phyloP scores from a whole-genome alignment of 1,140 invertebrate species.

The Pseudomyrmex gracilis region DNA sequence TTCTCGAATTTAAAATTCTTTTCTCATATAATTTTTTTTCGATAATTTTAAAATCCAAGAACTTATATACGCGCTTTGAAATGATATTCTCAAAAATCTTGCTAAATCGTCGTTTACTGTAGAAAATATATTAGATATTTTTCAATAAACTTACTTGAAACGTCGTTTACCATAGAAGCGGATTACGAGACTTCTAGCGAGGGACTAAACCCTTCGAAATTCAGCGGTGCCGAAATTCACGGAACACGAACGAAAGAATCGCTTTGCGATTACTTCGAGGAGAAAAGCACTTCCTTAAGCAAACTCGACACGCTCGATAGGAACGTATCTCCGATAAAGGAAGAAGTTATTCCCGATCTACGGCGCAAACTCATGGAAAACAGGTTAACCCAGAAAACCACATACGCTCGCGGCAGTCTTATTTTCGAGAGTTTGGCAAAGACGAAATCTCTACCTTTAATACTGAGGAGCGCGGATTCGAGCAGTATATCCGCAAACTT shows the following conservation, averaged over 20 bases:
- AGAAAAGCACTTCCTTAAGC: slow-evolving; percentile 12
- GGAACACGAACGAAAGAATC: not conserved
- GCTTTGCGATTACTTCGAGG: not conserved
- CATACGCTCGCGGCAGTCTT: not conserved
- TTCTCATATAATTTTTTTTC: not conserved
- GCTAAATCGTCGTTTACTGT: no score
- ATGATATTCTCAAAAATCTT: not conserved
- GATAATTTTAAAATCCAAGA: not conserved
- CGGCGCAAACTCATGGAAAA: not conserved
- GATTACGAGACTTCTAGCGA: slow-evolving; percentile 76
- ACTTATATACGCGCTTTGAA: not conserved
- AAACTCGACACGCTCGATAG: slow-evolving; percentile 9
- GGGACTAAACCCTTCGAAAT: slow-evolving; percentile 48
- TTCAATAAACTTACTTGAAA: no score
- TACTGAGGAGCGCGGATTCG: slow-evolving; percentile 22
- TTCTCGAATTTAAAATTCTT: not conserved
- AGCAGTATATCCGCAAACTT: not conserved
- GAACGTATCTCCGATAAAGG: slow-evolving; percentile 13
- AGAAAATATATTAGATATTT: no score
- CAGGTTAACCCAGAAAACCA: not conserved
- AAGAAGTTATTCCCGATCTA: slow-evolving; percentile 12
- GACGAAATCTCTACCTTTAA: slow-evolving; percentile 58
- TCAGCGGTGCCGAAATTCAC: not conserved
- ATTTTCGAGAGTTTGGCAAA: not conserved
- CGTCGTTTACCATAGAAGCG: slow-evolving; percentile 34